Evolutionary conservation across 1,140 invertebrate species (phyloP).

Genomic region (Neodiprion virginianus): DNA sequence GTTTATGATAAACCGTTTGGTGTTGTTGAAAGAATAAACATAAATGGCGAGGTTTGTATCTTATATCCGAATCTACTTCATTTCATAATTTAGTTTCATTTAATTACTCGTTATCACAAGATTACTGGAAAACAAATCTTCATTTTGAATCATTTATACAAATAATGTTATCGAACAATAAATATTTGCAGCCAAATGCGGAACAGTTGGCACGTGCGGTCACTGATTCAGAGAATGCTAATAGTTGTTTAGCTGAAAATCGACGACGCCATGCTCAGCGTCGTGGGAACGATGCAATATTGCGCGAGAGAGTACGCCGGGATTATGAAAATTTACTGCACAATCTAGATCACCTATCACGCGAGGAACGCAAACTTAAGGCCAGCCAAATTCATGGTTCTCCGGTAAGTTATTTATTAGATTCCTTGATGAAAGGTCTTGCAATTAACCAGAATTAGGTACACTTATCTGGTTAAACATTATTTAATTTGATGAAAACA

Average conservation of each 20-base stretch:
- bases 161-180: slow-evolving; percentile 4
- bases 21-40: slow-evolving; percentile 49
- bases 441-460: too few relatives aligned
- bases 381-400: slow-evolving; percentile 40
- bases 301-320: slow-evolving; percentile 57
- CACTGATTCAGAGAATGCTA: slow-evolving; percentile 31
- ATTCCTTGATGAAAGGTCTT: not conserved
- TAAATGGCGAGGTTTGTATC: slow-evolving; percentile 41
- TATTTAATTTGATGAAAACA: too few relatives aligned
- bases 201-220: slow-evolving; percentile 47
- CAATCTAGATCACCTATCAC: slow-evolving; percentile 47
- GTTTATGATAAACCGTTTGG: slow-evolving; percentile 43
- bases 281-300: slow-evolving; percentile 58
- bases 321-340: slow-evolving; percentile 60
- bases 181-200: slow-evolving; percentile 43
- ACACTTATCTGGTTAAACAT: too few relatives aligned
- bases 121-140: slow-evolving; percentile 10
- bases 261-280: slow-evolving; percentile 44
- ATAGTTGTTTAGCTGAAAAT: slow-evolving; percentile 31
- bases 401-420: slow-evolving; percentile 33
- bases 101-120: not conserved
- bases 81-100: not conserved
- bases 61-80: not conserved
- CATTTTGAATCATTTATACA: slow-evolving; percentile 14
- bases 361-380: slow-evolving; percentile 50